Base-by-base conservation (phyloP, 2,797 vertebrate genomes). In the Delichon dasypus region DNA sequence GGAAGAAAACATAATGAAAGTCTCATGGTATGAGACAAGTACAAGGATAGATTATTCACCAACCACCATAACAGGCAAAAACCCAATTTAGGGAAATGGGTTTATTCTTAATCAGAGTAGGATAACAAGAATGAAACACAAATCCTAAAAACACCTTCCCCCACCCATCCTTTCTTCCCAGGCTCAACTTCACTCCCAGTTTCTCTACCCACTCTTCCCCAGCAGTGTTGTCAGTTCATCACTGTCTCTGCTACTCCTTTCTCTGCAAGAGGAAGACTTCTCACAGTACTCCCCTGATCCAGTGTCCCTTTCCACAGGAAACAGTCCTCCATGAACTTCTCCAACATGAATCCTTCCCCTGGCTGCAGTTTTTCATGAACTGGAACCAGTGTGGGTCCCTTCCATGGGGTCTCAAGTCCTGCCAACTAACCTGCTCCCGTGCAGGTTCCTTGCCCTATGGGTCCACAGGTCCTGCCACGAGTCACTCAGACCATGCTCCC, bases 391-490 rank as follows among this genome's bases (percentile, higher is more conserved):
- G 22, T 67, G 12, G 22, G 11, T 50, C 21, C 5, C 17, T 44
- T 66, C 36, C 22, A 74, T 1, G 0, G 7, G 5, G 12, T 36
- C 26, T 36, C 32, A 44, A 36, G 36, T 32, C 27, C 32, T 44
- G 10, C 16, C 22, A 51, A 44, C 38, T 51, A 53, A 27, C n/a
- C 29, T 23, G 23, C 10, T 38, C 40, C 27, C 38, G 27, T 3
- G 3, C 16, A 75, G 12, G 10, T 13, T 76, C 27, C n/a, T 45
- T 45, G 38, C 17, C 36, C 21, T 26, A 11, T 0, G 0, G 12
- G 27, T 55, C 42, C 34, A 40, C 34, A 57, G 42, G 16, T 67
- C 32, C 45, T 75, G 7, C 27, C 27, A 60, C 19, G 13, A 53
- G 27, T 32, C n/a, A 22, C 7, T 61, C n/a, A 27, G 68, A 27